Conservation (phyloP, 2,888 invertebrate species). For the Seira ritae region DNA sequence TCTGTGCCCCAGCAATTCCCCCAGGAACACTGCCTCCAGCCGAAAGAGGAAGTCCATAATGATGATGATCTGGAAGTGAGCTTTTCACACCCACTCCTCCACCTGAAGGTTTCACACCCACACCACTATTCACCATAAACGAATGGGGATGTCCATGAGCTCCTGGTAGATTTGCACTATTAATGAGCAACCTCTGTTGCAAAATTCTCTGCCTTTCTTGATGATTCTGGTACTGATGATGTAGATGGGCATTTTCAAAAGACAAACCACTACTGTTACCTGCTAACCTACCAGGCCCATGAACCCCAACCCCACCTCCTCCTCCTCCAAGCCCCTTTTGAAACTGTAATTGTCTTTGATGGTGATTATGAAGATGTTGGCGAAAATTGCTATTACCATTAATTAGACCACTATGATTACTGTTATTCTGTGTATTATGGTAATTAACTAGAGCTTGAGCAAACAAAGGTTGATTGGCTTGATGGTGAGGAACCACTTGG, state of each 20-base stretch:
- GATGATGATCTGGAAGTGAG: slow-evolving; percentile 64
- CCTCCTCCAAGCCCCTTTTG: slow-evolving; percentile 26
- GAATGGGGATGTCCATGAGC: slow-evolving; percentile 29
- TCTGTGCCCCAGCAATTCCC: slow-evolving; percentile 2
- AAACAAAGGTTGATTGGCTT: slow-evolving; percentile 57
- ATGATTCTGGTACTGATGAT: slow-evolving; percentile 53
- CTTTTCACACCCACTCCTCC: slow-evolving; percentile 23
- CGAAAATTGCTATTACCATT: slow-evolving; percentile 32
- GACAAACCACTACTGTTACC: slow-evolving; percentile 33
- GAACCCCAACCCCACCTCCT: neutral
- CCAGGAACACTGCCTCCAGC: slow-evolving; percentile 2
- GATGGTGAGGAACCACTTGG: slow-evolving; percentile 54
- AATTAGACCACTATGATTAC: slow-evolving; percentile 3
- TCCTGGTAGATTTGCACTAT: slow-evolving; percentile 15
- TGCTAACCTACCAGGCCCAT: neutral
- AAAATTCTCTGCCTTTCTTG: slow-evolving; percentile 48
- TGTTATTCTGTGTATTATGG: slow-evolving; percentile 52
- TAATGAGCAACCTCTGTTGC: slow-evolving; percentile 41
- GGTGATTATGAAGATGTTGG: slow-evolving; percentile 43
- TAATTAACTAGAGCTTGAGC: slow-evolving; percentile 61
- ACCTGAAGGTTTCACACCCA: neutral
- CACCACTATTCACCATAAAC: slow-evolving; percentile 23
- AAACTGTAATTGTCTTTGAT: slow-evolving; percentile 51
- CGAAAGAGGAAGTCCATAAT: slow-evolving; percentile 68
- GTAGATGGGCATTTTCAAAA: slow-evolving; percentile 28